Conservation (phyloP, 1,140 invertebrate genomes). For the Bombus confusus region DNA sequence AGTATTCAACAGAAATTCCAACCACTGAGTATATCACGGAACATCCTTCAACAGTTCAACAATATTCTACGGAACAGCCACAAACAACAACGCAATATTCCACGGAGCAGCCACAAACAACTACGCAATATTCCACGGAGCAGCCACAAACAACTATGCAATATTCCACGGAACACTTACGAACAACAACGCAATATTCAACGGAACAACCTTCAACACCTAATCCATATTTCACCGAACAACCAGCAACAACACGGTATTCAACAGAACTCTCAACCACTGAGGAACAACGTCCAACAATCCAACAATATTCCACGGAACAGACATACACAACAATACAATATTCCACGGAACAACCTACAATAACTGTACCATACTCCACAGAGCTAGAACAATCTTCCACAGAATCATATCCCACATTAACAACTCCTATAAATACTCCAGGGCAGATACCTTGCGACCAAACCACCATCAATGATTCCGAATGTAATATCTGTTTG, state of each 20-base stretch:
- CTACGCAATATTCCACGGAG: neutral
- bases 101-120: neutral
- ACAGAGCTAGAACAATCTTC: neutral
- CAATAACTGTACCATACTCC: slow-evolving; percentile 1
- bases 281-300: neutral
- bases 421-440: neutral
- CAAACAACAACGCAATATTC: neutral
- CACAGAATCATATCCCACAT: slow-evolving; percentile 26
- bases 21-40: neutral
- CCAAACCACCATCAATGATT: slow-evolving; percentile 2
- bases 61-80: neutral
- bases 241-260: neutral
- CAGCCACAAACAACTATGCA: slow-evolving; percentile 3
- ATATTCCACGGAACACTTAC: neutral
- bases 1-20: neutral
- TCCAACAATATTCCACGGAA: slow-evolving; percentile 15
- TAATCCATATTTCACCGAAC: neutral
- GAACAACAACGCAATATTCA: neutral
- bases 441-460: slow-evolving; percentile 24
- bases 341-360: slow-evolving; percentile 15
- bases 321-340: slow-evolving; percentile 5
- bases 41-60: neutral
- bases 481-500: slow-evolving; percentile 39
- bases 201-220: slow-evolving; percentile 31
- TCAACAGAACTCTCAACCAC: neutral